phyloP scores from a whole-genome alignment of 2,797 vertebrate genomes.

The Brotula barbata region DNA sequence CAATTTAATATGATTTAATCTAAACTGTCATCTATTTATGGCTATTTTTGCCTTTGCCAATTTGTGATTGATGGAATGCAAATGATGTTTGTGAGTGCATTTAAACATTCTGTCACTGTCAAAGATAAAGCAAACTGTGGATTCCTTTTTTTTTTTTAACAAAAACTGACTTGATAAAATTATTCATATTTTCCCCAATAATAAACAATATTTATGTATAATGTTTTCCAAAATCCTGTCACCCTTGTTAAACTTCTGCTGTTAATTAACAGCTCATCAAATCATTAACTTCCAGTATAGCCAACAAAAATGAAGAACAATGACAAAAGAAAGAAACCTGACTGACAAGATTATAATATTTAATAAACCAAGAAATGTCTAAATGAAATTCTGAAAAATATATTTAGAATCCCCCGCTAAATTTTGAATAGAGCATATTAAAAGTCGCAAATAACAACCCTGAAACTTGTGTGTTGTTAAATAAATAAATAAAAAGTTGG shows the following conservation, averaged over 20 bases:
- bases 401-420: constrained; percentile 53
- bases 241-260: neutral
- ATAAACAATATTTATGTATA: neutral
- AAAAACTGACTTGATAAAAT: neutral
- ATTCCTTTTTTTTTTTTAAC: neutral
- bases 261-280: constrained; percentile 11
- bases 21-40: too few species aligned
- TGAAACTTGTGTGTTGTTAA: constrained; percentile 71
- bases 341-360: constrained; percentile 11
- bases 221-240: neutral
- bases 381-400: constrained; percentile 37
- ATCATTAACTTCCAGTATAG: constrained; percentile 10
- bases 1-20: too few species aligned
- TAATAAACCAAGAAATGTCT: neutral
- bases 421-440: constrained; percentile 43
- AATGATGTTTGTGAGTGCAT: too few species aligned
- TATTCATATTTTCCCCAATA: neutral
- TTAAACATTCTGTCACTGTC: neutral
- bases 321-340: constrained; percentile 1
- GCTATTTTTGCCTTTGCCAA: too few species aligned
- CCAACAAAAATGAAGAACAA: neutral
- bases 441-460: constrained; percentile 62
- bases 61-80: too few species aligned
- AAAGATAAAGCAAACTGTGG: neutral
- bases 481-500: constrained; percentile 63